These are phyloP conservation scores for Orientallactaga sibirica DNA, from an alignment of 2,797 vertebrate species.

Conservation along the genomic window DNA sequence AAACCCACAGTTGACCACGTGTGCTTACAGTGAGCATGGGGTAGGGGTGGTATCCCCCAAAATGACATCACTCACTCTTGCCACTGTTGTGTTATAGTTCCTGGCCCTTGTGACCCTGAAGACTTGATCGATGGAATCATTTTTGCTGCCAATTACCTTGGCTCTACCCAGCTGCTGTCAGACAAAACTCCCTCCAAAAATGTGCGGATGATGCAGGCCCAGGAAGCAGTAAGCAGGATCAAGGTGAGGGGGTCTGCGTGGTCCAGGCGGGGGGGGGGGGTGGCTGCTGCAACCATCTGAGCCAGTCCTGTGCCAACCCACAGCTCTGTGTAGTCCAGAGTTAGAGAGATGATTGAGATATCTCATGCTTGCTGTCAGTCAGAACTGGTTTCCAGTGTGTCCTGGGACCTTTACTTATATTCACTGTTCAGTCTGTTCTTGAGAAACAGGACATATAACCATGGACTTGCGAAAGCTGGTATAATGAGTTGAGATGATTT, in stretches of 20 bases:
- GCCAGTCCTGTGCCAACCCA: fast-evolving
- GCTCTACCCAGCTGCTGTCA: conserved; percentile 97
- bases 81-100: conserved; percentile 90
- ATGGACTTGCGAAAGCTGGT: not conserved
- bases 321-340: not conserved
- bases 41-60: not conserved
- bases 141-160: conserved; percentile 98
- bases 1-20: conserved; percentile 35
- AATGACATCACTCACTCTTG: conserved; percentile 58
- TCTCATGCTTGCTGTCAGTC: not conserved
- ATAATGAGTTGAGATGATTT: not conserved
- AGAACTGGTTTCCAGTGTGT: not conserved
- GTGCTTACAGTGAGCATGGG: not conserved
- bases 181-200: conserved; percentile 99
- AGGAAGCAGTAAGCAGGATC: conserved; percentile 97
- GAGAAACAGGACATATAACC: not conserved
- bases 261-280: fast-evolving
- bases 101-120: conserved; percentile 98
- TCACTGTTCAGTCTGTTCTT: not conserved
- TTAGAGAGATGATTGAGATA: not conserved
- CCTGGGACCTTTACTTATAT: not conserved
- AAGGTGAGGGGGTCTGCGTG: conserved; percentile 91
- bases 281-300: not conserved
- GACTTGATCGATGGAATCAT: conserved; percentile 98
- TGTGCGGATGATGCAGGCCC: conserved; percentile 98